Evolutionary conservation across 2,797 vertebrate genomes (phyloP).

Genomic region (Crax fasciolata): DNA sequence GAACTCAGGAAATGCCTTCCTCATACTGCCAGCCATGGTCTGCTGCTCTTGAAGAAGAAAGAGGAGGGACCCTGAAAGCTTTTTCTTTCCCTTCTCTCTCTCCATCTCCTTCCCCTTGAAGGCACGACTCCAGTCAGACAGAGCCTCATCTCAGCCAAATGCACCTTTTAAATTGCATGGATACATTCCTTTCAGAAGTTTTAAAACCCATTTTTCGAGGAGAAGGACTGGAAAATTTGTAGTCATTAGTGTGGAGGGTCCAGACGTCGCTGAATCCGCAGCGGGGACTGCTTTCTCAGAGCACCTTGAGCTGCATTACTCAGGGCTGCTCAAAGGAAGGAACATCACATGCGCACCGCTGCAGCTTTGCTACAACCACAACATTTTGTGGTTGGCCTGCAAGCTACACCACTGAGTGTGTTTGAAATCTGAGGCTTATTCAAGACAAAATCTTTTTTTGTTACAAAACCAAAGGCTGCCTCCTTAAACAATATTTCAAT

Average conservation of each 20-base stretch:
- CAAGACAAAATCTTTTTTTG: background rate
- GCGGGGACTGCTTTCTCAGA: background rate
- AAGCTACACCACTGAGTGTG: rapidly evolving
- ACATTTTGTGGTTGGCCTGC: background rate
- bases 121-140: background rate
- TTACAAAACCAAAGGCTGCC: background rate
- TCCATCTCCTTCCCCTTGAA: background rate
- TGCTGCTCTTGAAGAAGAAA: background rate
- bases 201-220: background rate
- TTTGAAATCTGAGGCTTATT: background rate
- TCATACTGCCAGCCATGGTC: background rate
- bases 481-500: background rate
- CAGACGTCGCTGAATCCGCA: background rate
- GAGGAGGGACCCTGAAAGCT: background rate
- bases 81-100: background rate
- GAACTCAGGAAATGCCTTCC: background rate
- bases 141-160: background rate
- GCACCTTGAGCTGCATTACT: rapidly evolving
- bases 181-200: background rate
- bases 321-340: background rate
- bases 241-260: background rate
- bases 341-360: background rate
- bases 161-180: background rate
- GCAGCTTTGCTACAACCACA: background rate
- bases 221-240: background rate